These are phyloP conservation scores for Chironomus tentans DNA, from an alignment of 2,888 invertebrate genomes.

Conservation along the genomic window DNA sequence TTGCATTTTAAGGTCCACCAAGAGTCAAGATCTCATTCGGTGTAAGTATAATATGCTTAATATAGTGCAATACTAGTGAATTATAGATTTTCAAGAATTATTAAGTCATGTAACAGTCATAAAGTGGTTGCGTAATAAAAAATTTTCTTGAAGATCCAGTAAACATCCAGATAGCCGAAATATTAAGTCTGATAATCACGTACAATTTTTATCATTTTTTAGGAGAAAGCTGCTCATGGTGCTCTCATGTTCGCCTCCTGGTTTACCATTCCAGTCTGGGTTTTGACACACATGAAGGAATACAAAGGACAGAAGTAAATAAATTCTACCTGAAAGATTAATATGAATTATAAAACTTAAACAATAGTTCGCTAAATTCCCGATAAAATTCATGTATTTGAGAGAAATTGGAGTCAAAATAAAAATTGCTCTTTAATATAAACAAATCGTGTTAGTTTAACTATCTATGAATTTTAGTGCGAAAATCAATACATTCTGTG, in stretches of 20 bases:
- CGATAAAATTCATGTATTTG: background rate
- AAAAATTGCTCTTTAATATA: slow-evolving; percentile 42
- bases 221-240: slow-evolving; percentile 9
- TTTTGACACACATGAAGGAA: slow-evolving; percentile 9
- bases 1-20: slow-evolving; percentile 13
- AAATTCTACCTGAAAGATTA: background rate
- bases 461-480: too few relatives aligned
- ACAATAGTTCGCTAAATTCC: background rate
- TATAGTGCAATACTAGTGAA: background rate
- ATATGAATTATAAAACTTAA: slow-evolving; percentile 16
- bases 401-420: background rate
- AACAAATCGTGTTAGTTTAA: slow-evolving; percentile 29
- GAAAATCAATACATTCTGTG: too few relatives aligned
- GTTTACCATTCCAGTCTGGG: slow-evolving; percentile 3
- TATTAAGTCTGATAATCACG: background rate
- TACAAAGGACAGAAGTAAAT: slow-evolving; percentile 19
- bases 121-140: background rate
- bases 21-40: slow-evolving; percentile 2
- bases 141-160: background rate
- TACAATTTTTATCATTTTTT: slow-evolving; percentile 12
- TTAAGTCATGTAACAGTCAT: background rate
- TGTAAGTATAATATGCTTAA: background rate
- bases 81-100: background rate
- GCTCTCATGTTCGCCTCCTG: background rate
- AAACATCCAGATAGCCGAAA: background rate